Evolutionary conservation across 2,797 vertebrate genomes (phyloP), one percentile per base, ranked within the genome.

Genomic region (Pangasius sanitwongsei): DNA sequence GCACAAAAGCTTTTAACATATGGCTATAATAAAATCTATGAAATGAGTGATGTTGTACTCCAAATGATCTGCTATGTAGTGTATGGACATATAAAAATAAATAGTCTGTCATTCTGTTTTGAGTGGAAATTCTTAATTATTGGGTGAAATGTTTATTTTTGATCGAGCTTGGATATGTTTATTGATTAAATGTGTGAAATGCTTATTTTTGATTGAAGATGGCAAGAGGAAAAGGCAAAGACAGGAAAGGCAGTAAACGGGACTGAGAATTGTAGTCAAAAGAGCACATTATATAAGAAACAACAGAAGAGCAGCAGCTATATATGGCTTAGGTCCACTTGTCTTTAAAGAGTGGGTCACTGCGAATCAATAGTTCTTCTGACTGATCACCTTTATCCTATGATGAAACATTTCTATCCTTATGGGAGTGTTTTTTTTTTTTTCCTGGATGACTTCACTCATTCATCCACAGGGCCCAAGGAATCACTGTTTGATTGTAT

Each of bases 1-100:
- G 83, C 83, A 89, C 44, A 77, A 86, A 90, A 88, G 25, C 48
- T 72, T 65, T 34, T 83, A 80, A 81, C 50, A 41, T 86, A 50
- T 75, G 85, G 67, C 85, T 70, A 75, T 67, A 23, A 88, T 55
- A 85, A 69, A 78, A 63, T 57, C 83, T 63, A 57, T 37, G 82
- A 75, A 75, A 77, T 53, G 28, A 81, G 8, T 41, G 37, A 48
- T 65, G 37, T 82, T 37, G 3, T 77, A 69, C 57, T 57, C 48
- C 50, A 78, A 57, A 80, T 80, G 25, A 23, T 28, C 59, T 44
- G 34, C 67, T 57, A 28, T 18, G 12, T 55, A 55, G 23, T 59
- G 31, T 72, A 16, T 28, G 12, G 13, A 74, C 55, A 37, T 61
- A 37, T 37, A 81, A 61, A 25, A 83, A 63, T 3, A 83, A 44